Conservation (phyloP, 1,140 invertebrate species). For the Neuroterus valhalla region DNA sequence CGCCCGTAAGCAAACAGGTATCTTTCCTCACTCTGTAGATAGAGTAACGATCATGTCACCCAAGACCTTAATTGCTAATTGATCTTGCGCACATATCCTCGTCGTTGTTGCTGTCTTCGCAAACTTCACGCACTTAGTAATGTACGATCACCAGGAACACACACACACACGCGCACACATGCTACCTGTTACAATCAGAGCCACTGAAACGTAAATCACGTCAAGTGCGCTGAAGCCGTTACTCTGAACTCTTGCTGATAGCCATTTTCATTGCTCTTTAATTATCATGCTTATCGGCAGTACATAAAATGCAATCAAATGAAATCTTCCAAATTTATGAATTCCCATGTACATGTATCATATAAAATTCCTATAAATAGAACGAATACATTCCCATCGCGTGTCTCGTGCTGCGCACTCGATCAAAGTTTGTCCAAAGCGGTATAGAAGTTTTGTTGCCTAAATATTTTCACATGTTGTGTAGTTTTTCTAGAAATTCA, state of each 20-base stretch:
- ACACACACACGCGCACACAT: background rate
- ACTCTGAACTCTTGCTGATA: slow-evolving; percentile 4
- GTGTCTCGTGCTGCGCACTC: no score
- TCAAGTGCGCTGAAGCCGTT: background rate
- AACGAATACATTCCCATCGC: no score
- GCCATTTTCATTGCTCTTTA: background rate
- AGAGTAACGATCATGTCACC: slow-evolving; percentile 60
- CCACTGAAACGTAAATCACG: background rate
- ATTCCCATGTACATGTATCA: no score
- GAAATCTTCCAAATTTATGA: background rate
- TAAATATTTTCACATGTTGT: no score
- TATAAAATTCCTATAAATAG: no score
- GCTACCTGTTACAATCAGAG: background rate
- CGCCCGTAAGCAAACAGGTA: slow-evolving; percentile 47
- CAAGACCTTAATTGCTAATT: slow-evolving; percentile 63
- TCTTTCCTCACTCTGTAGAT: slow-evolving; percentile 42
- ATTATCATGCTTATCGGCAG: no score
- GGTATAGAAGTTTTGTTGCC: no score
- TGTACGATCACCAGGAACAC: background rate
- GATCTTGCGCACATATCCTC: slow-evolving; percentile 48
- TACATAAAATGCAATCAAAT: slow-evolving; percentile 3
- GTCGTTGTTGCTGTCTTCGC: slow-evolving; percentile 11
- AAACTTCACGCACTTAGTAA: background rate
- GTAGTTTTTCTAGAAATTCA: no score
- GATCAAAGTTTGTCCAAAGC: no score